Evolutionary conservation across 2,888 invertebrate genomes (phyloP).

Genomic region (Cryptocephalus primarius): DNA sequence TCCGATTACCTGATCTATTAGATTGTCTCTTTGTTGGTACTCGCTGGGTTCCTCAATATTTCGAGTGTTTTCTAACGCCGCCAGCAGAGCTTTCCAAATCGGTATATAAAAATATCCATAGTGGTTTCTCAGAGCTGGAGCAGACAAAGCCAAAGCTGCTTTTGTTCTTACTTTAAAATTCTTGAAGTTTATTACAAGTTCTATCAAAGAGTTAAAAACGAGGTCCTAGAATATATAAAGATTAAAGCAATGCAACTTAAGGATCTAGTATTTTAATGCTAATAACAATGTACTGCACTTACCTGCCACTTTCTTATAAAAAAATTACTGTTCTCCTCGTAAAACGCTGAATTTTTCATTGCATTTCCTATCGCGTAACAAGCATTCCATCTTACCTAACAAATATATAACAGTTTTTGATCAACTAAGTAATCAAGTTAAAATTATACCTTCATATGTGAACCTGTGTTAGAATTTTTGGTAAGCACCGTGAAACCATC

Average conservation of each 20-base stretch:
- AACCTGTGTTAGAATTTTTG: conserved; percentile 56
- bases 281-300: conserved; percentile 3
- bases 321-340: conserved; percentile 18
- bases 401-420: conserved; percentile 2
- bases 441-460: conserved; percentile 63
- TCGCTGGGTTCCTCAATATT: conserved; percentile 73
- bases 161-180: conserved; percentile 88
- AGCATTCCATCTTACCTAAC: conserved; percentile 74
- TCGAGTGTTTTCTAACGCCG: conserved; percentile 66
- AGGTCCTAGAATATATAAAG: conserved; percentile 37
- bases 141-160: conserved; percentile 65
- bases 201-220: conserved; percentile 54
- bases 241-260: background rate
- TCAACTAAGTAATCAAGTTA: background rate
- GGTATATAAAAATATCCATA: conserved; percentile 51
- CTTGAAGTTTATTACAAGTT: conserved; percentile 57
- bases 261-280: background rate
- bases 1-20: conserved; percentile 81
- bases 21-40: conserved; percentile 73
- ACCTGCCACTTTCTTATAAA: conserved; percentile 40
- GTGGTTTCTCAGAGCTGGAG: conserved; percentile 45
- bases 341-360: conserved; percentile 51
- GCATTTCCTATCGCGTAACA: conserved; percentile 79
- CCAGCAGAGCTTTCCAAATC: conserved; percentile 62
- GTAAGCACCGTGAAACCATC: conserved; percentile 55